Evolutionary conservation across 2,888 invertebrate species (phyloP).

Genomic region (Sesamia inferens): DNA sequence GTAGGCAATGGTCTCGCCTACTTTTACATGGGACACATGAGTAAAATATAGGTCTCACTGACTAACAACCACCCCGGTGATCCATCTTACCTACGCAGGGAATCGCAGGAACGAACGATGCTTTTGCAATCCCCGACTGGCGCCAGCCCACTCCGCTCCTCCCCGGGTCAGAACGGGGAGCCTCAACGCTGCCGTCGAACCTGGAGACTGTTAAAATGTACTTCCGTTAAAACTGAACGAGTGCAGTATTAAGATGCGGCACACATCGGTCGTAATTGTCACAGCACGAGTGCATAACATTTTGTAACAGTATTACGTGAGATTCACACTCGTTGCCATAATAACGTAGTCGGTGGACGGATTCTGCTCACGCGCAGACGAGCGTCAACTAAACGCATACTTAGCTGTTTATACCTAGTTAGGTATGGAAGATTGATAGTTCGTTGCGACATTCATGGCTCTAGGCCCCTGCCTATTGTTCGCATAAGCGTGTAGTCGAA

Average conservation of each 20-base stretch:
- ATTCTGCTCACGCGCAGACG: conserved; percentile 43
- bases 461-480: too few species aligned
- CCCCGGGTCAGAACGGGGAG: too few species aligned
- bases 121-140: too few species aligned
- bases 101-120: too few species aligned
- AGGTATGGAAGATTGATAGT: not conserved
- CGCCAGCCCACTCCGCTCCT: too few species aligned
- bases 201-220: not conserved
- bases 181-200: too few species aligned
- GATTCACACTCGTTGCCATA: conserved; percentile 55
- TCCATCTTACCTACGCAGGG: too few species aligned
- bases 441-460: not conserved
- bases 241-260: conserved; percentile 48
- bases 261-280: conserved; percentile 44
- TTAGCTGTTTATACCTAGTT: not conserved
- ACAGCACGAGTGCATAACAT: conserved; percentile 30
- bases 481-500: too few species aligned
- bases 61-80: too few species aligned
- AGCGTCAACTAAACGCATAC: conserved; percentile 8
- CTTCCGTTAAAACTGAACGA: conserved; percentile 21
- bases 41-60: too few species aligned
- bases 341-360: conserved; percentile 14
- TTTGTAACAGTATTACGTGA: conserved; percentile 62
- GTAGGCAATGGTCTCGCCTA: too few species aligned
- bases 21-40: too few species aligned